Evolutionary conservation across 2,888 invertebrate species (phyloP).

Genomic region (Allacma fusca): DNA sequence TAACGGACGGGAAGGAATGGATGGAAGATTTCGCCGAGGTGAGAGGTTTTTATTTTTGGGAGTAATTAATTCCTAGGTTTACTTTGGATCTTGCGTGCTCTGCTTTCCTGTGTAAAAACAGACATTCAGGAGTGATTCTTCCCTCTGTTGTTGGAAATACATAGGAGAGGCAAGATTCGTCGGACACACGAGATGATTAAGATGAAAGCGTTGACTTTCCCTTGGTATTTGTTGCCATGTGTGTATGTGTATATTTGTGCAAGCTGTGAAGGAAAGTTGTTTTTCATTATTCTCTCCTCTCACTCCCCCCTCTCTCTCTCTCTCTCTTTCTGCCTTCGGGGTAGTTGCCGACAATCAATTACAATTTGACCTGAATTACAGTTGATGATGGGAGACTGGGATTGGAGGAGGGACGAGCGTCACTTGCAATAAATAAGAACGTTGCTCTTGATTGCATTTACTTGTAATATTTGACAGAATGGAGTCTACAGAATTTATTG

Average conservation of each 20-base stretch:
- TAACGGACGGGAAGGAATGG: conserved; percentile 45
- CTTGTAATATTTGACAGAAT: background rate
- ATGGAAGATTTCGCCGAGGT: conserved; percentile 53
- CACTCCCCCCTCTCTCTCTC: background rate
- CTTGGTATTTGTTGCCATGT: too few species aligned
- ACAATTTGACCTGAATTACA: conserved; percentile 30
- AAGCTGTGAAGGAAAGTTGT: too few species aligned
- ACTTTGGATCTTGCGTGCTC: too few species aligned
- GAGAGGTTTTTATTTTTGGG: conserved; percentile 21
- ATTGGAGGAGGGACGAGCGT: conserved; percentile 14
- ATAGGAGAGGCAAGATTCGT: too few species aligned
- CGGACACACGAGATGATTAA: background rate
- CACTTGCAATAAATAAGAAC: conserved; percentile 4
- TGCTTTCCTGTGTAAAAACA: too few species aligned
- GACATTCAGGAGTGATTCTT: too few species aligned
- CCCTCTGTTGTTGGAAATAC: too few species aligned
- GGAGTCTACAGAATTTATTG: too few species aligned
- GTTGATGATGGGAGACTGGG: conserved; percentile 19
- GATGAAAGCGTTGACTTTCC: too few species aligned
- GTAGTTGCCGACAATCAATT: conserved; percentile 20
- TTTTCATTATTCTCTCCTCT: conserved; percentile 16
- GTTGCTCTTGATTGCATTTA: conserved; percentile 21
- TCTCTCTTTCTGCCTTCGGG: background rate
- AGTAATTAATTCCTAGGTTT: too few species aligned
- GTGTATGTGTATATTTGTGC: too few species aligned